Evolutionary conservation across 1,140 invertebrate species (phyloP), one percentile per base, ranked within the genome.

Genomic region (Nephila pilipes): DNA sequence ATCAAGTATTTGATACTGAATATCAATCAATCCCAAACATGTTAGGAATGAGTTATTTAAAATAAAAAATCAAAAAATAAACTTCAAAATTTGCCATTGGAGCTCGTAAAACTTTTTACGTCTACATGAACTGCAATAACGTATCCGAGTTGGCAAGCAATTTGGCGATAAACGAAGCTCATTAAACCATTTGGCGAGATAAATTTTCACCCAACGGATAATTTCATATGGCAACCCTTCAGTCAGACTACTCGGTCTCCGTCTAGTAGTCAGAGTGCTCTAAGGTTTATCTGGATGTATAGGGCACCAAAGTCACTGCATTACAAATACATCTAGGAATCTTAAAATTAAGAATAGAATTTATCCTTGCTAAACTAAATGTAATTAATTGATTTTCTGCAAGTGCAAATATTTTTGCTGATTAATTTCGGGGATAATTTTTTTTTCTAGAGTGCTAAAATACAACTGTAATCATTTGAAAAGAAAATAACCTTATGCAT

Each of bases 201-300:
- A 88, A 65, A 69, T 75, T 20, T 55, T 25, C 87, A 32, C 22
- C 32, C 63, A 14, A 22, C 60, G 63, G 75, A 54, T 85, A 32
- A 55, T 92, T 85, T 92, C 5, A 18, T 69, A 92, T 92, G 90
- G 90, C 90, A 92, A 92, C 90, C 90, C 90, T n/a, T 92, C 58
- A 91, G n/a, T 69, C 90, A 58, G 32, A 81, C 90, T 85, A 38
- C 63, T 69, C 58, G 20, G 58, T 16, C 54, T 63, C 80, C 18
- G 25, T 36, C 29, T 5, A 58, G 85, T 32, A 87, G 55, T 87
- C 57, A 87, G 85, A 87, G 57, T 69, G 87, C 87, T 88, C 38
- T 22, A 18, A 75, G n/a, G 20, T 55, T 54, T 38, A 46, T 75
- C 38, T 88, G 69, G 87, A n/a, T 54, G 14, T 10, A 75, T 38